phyloP scores from a whole-genome alignment of 2,797 vertebrate species.

The Mycteria americana region DNA sequence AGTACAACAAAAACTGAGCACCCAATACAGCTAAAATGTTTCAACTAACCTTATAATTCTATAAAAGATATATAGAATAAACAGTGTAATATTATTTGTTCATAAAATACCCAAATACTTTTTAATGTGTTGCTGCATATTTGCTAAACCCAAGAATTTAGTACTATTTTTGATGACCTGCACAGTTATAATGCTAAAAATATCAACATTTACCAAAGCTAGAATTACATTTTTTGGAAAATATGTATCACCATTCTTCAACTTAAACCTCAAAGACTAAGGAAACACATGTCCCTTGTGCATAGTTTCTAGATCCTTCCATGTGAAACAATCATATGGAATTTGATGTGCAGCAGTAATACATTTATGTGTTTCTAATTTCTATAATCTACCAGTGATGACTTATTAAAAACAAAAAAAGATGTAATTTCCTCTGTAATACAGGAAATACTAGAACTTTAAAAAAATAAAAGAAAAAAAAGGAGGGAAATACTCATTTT shows the following conservation, averaged over 20 bases:
- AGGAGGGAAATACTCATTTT: neutral
- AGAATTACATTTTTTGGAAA: neutral
- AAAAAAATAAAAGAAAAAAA: neutral
- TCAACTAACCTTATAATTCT: neutral
- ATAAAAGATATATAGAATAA: neutral
- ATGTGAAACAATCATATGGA: neutral
- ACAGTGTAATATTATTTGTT: neutral
- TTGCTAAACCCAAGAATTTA: neutral
- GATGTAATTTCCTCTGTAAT: neutral
- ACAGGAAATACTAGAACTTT: neutral
- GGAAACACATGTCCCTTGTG: neutral
- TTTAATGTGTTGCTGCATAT: neutral
- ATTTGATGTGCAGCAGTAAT: neutral
- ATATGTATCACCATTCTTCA: neutral
- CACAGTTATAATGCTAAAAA: neutral
- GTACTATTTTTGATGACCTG: neutral
- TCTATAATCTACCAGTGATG: neutral
- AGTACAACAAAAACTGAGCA: neutral
- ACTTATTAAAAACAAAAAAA: neutral
- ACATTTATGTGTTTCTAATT: neutral
- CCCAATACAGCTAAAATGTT: neutral
- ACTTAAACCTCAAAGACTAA: neutral
- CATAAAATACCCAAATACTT: neutral
- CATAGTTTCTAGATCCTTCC: neutral
- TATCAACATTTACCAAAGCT: neutral